These are phyloP conservation scores for Chaetogeoica ovagalla DNA, from an alignment of 2,888 invertebrate genomes.

Conservation along the genomic window DNA sequence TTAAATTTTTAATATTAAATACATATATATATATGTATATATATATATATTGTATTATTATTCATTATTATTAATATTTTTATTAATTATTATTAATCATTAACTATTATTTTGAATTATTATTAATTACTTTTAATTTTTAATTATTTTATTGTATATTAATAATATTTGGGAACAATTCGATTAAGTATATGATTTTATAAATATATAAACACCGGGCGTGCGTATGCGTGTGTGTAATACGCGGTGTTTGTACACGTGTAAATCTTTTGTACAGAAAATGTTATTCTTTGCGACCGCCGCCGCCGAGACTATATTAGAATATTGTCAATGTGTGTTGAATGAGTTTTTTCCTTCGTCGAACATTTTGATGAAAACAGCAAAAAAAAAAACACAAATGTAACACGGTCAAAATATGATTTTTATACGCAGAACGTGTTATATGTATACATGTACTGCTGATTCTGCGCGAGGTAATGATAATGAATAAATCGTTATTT, in stretches of 20 bases:
- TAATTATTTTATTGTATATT: too few relatives aligned
- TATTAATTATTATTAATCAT: too few relatives aligned
- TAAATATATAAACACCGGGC: neutral
- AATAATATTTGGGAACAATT: constrained; percentile 23
- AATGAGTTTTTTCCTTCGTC: neutral
- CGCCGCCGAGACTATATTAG: neutral
- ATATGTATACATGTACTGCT: neutral
- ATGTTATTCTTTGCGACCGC: neutral
- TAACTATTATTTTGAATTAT: too few relatives aligned
- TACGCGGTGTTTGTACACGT: neutral
- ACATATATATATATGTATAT: neutral
- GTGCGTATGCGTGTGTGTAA: too few relatives aligned
- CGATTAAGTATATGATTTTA: neutral
- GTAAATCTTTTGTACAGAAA: neutral
- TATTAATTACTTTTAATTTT: too few relatives aligned
- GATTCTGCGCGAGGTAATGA: neutral
- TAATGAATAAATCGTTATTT: constrained; percentile 12
- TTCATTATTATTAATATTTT: neutral
- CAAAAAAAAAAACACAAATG: too few relatives aligned
- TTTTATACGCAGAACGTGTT: too few relatives aligned
- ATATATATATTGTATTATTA: neutral
- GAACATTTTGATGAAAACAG: too few relatives aligned
- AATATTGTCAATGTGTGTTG: neutral
- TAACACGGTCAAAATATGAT: too few relatives aligned
- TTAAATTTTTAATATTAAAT: too few relatives aligned